These are phyloP conservation scores for Chelonus formosanus DNA, from an alignment of 2,888 invertebrate species.

Conservation along the genomic window DNA sequence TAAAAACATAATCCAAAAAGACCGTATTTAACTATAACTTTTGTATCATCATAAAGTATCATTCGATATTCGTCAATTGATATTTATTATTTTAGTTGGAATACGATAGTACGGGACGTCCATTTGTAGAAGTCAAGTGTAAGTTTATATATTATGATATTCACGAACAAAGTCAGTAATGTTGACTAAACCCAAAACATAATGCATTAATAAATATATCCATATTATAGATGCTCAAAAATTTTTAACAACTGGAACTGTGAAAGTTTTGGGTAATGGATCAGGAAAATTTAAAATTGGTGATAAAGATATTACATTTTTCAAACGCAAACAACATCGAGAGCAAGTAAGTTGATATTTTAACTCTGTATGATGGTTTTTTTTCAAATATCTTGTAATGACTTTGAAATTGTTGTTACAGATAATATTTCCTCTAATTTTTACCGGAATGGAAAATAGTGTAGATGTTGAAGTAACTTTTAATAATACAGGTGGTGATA, in stretches of 20 bases:
- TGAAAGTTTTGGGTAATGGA: slow-evolving; percentile 83
- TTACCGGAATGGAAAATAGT: slow-evolving; percentile 77
- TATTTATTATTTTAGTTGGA: slow-evolving; percentile 66
- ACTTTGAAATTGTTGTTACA: slow-evolving; percentile 51
- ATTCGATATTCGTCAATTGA: too few species aligned
- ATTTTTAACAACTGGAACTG: slow-evolving; percentile 78
- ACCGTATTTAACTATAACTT: neutral
- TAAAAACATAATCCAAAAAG: neutral
- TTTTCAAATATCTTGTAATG: too few species aligned
- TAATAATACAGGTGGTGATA: slow-evolving; percentile 74
- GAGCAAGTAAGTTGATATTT: slow-evolving; percentile 73
- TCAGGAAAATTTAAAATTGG: slow-evolving; percentile 86
- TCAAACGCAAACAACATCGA: slow-evolving; percentile 74
- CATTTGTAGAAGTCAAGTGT: slow-evolving; percentile 67
- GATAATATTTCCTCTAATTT: slow-evolving; percentile 85
- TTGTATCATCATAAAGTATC: neutral
- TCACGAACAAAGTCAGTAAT: neutral
- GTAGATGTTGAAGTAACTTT: slow-evolving; percentile 86
- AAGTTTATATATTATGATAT: slow-evolving; percentile 29
- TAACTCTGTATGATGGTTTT: too few species aligned
- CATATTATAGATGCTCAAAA: slow-evolving; percentile 71
- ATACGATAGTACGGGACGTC: slow-evolving; percentile 76
- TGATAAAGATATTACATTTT: slow-evolving; percentile 80
- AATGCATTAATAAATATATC: slow-evolving; percentile 39
- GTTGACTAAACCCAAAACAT: slow-evolving; percentile 11